Percentiles rank a stretch among this genome's conserved stretches.
Conservation (phyloP, 92 coral and sea anemone species). For the Nematostella vectensis region DNA sequence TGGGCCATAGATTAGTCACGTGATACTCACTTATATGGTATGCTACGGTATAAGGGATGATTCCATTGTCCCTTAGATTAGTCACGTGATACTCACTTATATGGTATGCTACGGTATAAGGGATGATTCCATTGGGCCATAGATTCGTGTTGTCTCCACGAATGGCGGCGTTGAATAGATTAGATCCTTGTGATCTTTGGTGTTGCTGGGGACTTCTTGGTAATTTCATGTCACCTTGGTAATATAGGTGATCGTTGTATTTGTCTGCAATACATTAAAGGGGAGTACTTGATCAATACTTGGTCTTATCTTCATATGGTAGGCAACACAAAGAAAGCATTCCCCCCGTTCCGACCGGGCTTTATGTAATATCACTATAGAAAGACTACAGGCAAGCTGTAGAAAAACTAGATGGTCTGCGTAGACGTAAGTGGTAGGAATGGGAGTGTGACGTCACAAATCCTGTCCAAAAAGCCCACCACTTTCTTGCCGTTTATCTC, state of each 20-base stretch:
- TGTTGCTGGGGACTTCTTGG: conserved; percentile 29
- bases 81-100: conserved; percentile 66
- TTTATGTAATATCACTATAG: no score
- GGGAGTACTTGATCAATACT: not conserved
- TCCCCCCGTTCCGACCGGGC: no score
- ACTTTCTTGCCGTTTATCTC: no score
- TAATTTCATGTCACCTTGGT: conserved; percentile 71
- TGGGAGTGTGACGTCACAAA: no score
- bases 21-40: conserved; percentile 76
- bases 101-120: conserved; percentile 69
- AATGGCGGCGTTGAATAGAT: conserved; percentile 52
- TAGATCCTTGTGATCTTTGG: not conserved
- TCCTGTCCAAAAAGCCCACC: no score
- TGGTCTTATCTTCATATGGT: no score
- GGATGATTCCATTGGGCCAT: conserved; percentile 81
- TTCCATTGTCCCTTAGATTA: conserved; percentile 74
- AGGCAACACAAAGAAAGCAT: no score
- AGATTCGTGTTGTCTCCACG: conserved; percentile 60
- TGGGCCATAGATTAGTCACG: conserved; percentile 67
- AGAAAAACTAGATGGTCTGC: no score
- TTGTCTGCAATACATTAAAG: conserved; percentile 4
- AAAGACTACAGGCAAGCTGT: no score
- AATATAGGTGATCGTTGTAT: conserved; percentile 20
- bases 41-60: conserved; percentile 75
- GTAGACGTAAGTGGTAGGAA: no score